These are phyloP conservation scores for Diphyllodes magnificus DNA, from an alignment of 2,113 vertebrate genomes.

Conservation along the genomic window DNA sequence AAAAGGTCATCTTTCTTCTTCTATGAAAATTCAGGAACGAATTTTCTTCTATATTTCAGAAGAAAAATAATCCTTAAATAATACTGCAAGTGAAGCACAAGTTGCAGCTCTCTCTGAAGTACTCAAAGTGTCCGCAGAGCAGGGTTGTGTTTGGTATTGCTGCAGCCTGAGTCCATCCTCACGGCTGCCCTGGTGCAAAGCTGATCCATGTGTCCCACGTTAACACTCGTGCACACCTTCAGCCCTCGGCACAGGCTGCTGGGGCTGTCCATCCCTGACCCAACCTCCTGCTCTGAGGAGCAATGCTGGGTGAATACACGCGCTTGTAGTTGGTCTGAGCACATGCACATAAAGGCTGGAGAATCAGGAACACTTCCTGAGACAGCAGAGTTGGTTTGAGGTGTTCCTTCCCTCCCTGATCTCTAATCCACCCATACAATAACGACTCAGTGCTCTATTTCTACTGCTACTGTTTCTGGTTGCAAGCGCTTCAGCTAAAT, in stretches of 20 bases:
- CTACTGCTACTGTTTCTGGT: neutral
- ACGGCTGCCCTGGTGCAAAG: neutral
- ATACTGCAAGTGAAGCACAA: neutral
- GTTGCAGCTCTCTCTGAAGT: neutral
- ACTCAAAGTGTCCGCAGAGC: neutral
- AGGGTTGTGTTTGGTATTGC: neutral
- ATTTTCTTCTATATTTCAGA: neutral
- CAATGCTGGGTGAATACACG: rapidly evolving
- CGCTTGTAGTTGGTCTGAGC: neutral
- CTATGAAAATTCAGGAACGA: neutral
- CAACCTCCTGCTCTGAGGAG: neutral
- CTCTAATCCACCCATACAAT: neutral
- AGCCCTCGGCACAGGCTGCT: neutral
- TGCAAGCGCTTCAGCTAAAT: neutral
- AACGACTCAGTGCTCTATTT: neutral
- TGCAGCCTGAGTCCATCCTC: neutral
- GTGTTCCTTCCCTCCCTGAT: neutral
- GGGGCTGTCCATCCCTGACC: neutral
- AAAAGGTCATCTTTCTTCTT: neutral
- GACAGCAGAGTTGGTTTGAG: neutral
- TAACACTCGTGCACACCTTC: neutral
- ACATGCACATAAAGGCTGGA: neutral
- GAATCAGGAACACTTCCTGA: neutral
- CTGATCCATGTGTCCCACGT: rapidly evolving
- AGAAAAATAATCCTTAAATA: neutral